These are phyloP conservation scores for Tyrannus savana DNA, from an alignment of 2,113 vertebrate species.

Conservation along the genomic window DNA sequence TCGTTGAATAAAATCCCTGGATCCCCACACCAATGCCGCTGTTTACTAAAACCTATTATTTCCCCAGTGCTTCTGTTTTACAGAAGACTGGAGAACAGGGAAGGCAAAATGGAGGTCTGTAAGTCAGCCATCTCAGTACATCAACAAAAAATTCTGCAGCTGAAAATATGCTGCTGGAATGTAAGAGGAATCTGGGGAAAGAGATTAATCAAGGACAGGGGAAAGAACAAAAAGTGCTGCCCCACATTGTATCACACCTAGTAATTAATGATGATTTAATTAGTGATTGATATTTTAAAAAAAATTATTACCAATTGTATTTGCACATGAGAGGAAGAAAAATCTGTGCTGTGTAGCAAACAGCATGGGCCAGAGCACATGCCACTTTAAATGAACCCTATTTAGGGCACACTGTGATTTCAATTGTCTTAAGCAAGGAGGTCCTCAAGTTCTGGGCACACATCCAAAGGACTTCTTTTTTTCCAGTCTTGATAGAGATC, in stretches of 20 bases:
- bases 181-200: not conserved
- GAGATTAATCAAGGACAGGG: not conserved
- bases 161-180: not conserved
- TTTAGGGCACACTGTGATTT: conserved; percentile 7
- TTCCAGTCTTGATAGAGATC: not conserved
- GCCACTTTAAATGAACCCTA: not conserved
- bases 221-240: not conserved
- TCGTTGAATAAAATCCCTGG: not conserved
- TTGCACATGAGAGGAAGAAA: not conserved
- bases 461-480: not conserved
- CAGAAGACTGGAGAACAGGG: not conserved
- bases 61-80: not conserved
- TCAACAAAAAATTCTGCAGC: not conserved
- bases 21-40: not conserved
- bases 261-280: not conserved
- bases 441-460: conserved; percentile 7
- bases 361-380: not conserved
- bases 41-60: not conserved
- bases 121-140: not conserved
- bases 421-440: conserved; percentile 13
- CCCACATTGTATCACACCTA: not conserved
- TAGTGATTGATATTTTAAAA: not conserved
- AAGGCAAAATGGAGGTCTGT: not conserved
- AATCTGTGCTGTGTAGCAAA: not conserved
- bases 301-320: not conserved